phyloP scores from a whole-genome alignment of 1,140 invertebrate genomes.

The Neoseiulus cucumeris region DNA sequence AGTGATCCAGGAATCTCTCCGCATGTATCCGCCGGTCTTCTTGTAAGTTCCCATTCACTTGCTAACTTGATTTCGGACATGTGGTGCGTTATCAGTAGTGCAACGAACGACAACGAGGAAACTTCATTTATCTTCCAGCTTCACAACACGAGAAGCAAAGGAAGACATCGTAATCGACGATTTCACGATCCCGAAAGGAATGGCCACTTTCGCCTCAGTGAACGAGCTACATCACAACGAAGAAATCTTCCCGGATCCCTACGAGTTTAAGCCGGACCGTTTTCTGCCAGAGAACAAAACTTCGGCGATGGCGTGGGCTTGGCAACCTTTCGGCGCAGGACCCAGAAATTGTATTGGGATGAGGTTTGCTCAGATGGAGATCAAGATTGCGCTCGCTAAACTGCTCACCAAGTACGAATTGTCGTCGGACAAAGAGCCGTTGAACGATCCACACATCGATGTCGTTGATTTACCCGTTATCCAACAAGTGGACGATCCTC shows the following conservation, averaged over 20 bases:
- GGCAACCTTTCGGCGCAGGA: slow-evolving; percentile 25
- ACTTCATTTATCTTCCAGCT: neutral
- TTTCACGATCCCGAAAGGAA: slow-evolving; percentile 30
- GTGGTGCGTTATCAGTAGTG: too few species aligned
- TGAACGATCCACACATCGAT: neutral
- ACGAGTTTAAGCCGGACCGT: slow-evolving; percentile 40
- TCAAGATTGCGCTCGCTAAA: slow-evolving; percentile 15
- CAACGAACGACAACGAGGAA: too few species aligned
- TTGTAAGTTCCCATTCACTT: neutral
- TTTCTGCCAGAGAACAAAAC: slow-evolving; percentile 20
- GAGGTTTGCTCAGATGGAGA: slow-evolving; percentile 19
- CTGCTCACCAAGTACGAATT: slow-evolving; percentile 15
- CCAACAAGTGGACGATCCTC: neutral
- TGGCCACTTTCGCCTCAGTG: slow-evolving; percentile 36
- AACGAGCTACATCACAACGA: slow-evolving; percentile 40
- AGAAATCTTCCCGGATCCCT: slow-evolving; percentile 36
- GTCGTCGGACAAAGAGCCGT: neutral
- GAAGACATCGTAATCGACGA: neutral
- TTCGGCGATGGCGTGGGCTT: neutral
- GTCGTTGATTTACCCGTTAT: neutral
- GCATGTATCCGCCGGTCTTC: neutral
- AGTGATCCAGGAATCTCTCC: neutral
- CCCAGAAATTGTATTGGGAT: slow-evolving; percentile 28
- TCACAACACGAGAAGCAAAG: slow-evolving; percentile 11
- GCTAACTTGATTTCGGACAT: too few species aligned